Base-by-base conservation (phyloP, 2,113 vertebrate genomes). In the Bagarius yarrelli region DNA sequence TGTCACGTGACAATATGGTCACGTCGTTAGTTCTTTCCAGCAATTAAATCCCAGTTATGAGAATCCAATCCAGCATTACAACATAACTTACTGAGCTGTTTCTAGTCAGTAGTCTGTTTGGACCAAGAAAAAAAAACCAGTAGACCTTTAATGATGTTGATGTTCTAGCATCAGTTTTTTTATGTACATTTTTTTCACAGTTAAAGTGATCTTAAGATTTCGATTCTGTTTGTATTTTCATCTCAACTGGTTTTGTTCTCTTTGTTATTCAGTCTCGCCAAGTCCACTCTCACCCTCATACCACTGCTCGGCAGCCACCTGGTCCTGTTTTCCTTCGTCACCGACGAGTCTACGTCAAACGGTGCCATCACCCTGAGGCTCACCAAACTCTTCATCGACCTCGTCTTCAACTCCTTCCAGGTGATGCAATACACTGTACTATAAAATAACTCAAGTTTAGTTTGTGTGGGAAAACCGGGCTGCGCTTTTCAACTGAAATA, bases 321-420 rank as follows among this genome's bases (percentile, higher is more conserved):
- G 80, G 93, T 98, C 85, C 91, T 97, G 85, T 98, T 98, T 0
- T 96, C 97, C 76, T 95, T 97, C 0, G 82, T 96, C 85, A 95
- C 94, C 0, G 98, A 99, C 0, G 98, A 99, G 89, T 94, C 95
- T 0, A 96, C 96, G 14, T 92, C 78, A 71, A 83, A 93, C 53
- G 92, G 94, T 21, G 91, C 94, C 0, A 90, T 95, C 4, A 84
- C 92, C 0, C 88, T 99, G 85, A 95, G 96, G 78, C 93, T 95
- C 0, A 92, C 94, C 87, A 99, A 97, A 85, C 95, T 99, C 82
- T 96, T 97, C 90, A 95, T 94, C 0, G 96, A 98, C 87, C 96
- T 99, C 70, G 96, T 97, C 87, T 89, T 99, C 86, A 95, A 95
- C 88, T 99, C 98, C 60, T 96, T 99, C 89, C 98, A 99, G 96